Base-by-base conservation (phyloP, 1,140 invertebrate genomes). In the Vanessa atalanta region DNA sequence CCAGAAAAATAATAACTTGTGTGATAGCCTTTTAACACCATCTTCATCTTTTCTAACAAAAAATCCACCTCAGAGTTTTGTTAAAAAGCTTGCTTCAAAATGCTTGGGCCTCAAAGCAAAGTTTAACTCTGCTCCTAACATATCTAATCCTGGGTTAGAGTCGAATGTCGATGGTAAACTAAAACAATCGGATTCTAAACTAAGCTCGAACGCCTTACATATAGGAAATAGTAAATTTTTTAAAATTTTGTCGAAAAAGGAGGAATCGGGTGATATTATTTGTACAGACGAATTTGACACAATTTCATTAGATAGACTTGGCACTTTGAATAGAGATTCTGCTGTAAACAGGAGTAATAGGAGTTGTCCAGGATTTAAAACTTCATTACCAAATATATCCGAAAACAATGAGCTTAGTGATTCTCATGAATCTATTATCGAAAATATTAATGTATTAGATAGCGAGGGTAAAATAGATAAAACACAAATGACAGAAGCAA, bases 21-120 rank as follows among this genome's bases (percentile, higher is more conserved):
- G 75, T 82, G 82, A 86, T 79, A 89, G 89, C 90, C 83, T 87
- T 77, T 79, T 88, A 77, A 84, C 88, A 83, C 83, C 88, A 83
- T 89, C 89, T 81, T 88, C 89, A 84, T 91, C 89, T 70, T 85
- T 85, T 79, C 73, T 91, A 86, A 88, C 84, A 77, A 91, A 91
- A 84, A 86, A 79, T 83, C 82, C 87, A 80, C 79, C 85, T 80
- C 86, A 90, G 78, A 93, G 89, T 91, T 91, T 93, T 82, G 91
- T 93, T 53, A 89, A 91, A 88, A 93, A 89, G 88, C 90, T 93
- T 89, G 90, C 92, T 84, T 92, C 91, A n/a, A 93, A 93, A 83
- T 93, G 90, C 90, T 92, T 93, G 83, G 91, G 92, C 76, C 78
- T 92, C 57, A 93, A 91, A 85, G 83, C 88, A 63, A 93, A 91